Evolutionary conservation across 2,797 vertebrate genomes (phyloP).

Genomic region (Hydrolagus colliei): DNA sequence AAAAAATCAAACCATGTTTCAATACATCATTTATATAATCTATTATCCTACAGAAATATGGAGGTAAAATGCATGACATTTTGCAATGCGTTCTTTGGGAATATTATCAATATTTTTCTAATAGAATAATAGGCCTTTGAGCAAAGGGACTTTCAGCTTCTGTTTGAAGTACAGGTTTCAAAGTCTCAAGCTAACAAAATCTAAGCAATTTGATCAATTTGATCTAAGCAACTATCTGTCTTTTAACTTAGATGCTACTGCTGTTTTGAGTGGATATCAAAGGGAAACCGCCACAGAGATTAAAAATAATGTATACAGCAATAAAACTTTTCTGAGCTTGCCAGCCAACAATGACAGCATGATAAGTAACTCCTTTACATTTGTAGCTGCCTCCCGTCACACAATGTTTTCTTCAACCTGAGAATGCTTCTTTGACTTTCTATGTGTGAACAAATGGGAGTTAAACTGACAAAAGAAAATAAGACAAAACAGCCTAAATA

Average conservation of each 20-base stretch:
- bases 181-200: neutral
- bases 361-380: neutral
- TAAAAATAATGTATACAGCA: neutral
- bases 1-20: too few species aligned
- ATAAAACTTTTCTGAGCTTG: neutral
- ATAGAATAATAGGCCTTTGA: too few species aligned
- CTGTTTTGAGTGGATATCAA: neutral
- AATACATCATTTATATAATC: too few species aligned
- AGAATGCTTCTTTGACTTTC: neutral
- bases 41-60: too few species aligned
- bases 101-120: too few species aligned
- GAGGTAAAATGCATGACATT: too few species aligned
- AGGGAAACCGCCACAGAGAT: neutral
- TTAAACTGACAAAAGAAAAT: neutral
- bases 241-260: neutral
- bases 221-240: neutral
- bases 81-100: too few species aligned
- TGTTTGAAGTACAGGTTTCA: neutral
- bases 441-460: neutral
- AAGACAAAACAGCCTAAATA: neutral
- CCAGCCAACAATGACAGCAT: neutral
- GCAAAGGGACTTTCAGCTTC: neutral
- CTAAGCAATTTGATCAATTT: too few species aligned
- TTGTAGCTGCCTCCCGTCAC: neutral
- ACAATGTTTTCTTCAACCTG: neutral